Conservation (phyloP, 2,797 vertebrate species). For the Peromyscus aztecus region DNA sequence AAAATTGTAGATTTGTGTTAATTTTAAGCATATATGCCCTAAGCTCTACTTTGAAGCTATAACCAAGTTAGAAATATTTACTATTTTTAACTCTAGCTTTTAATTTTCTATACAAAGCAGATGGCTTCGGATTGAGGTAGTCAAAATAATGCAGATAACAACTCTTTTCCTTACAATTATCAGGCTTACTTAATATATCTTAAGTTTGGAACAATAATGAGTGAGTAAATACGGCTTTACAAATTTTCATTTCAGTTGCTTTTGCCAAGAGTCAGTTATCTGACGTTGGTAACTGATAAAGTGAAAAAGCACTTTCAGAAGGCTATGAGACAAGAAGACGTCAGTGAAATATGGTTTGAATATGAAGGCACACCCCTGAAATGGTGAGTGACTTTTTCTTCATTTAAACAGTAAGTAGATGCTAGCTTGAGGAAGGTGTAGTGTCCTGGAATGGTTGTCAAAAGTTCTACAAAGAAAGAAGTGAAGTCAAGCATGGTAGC, state of each 20-base stretch:
- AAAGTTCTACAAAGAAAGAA: conserved; percentile 36
- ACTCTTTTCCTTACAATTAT: conserved; percentile 62
- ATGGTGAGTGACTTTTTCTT: conserved; percentile 92
- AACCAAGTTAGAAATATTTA: conserved; percentile 53
- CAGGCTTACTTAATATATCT: conserved; percentile 39
- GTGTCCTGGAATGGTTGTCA: conserved; percentile 28
- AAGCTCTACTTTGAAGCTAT: conserved; percentile 55
- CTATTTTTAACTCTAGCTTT: conserved; percentile 46
- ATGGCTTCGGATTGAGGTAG: conserved; percentile 46
- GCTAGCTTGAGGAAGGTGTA: conserved; percentile 41
- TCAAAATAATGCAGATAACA: conserved; percentile 60
- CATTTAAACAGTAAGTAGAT: conserved; percentile 60
- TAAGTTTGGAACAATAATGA: conserved; percentile 52
- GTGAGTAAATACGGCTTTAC: conserved; percentile 61
- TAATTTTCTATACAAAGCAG: conserved; percentile 59
- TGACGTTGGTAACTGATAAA: conserved; percentile 98
- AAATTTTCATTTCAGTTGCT: conserved; percentile 92
- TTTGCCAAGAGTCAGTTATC: conserved; percentile 97
- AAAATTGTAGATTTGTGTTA: conserved; percentile 31
- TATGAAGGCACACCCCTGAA: conserved; percentile 98
- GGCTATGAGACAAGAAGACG: conserved; percentile 95
- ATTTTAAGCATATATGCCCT: conserved; percentile 19
- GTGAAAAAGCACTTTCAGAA: conserved; percentile 99
- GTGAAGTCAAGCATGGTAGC: background rate
- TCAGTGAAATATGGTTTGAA: conserved; percentile 99